Conservation (phyloP, 2,113 vertebrate species). For the Tetraodon nigroviridis region DNA sequence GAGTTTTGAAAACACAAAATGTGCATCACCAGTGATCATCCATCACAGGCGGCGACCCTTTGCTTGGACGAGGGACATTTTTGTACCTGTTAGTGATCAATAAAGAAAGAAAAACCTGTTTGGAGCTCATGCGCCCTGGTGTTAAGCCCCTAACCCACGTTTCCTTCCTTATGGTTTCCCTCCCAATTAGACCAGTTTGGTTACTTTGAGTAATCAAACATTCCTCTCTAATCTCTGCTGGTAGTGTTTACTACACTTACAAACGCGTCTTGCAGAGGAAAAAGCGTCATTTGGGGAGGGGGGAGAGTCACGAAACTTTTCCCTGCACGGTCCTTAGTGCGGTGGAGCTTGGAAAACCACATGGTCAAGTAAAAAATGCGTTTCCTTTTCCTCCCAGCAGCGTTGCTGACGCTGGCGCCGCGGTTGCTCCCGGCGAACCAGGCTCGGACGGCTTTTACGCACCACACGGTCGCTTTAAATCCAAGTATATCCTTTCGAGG, state of each 20-base stretch:
- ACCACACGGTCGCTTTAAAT: neutral
- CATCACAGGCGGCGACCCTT: too few species aligned
- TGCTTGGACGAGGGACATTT: too few species aligned
- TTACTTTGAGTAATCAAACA: too few species aligned
- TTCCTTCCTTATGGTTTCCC: neutral
- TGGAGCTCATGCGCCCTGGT: slow-evolving; percentile 17
- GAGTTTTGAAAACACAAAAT: too few species aligned
- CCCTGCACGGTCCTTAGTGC: neutral
- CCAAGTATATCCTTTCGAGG: neutral
- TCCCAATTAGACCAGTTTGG: too few species aligned
- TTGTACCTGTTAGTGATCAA: slow-evolving; percentile 13
- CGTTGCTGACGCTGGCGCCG: too few species aligned
- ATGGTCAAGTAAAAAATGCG: slow-evolving; percentile 11
- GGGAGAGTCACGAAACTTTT: neutral
- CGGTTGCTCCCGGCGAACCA: neutral
- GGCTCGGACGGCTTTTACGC: too few species aligned
- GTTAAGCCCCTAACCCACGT: slow-evolving; percentile 35
- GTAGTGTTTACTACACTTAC: too few species aligned
- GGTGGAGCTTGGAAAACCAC: neutral
- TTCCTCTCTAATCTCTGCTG: too few species aligned
- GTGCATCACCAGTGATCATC: too few species aligned
- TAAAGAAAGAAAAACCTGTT: slow-evolving; percentile 1
- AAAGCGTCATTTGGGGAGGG: neutral
- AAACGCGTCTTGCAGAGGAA: neutral
- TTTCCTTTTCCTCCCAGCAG: slow-evolving; percentile 11